These are phyloP conservation scores for Drosophila ambigua DNA, from an alignment of 1,140 invertebrate species.

Conservation along the genomic window DNA sequence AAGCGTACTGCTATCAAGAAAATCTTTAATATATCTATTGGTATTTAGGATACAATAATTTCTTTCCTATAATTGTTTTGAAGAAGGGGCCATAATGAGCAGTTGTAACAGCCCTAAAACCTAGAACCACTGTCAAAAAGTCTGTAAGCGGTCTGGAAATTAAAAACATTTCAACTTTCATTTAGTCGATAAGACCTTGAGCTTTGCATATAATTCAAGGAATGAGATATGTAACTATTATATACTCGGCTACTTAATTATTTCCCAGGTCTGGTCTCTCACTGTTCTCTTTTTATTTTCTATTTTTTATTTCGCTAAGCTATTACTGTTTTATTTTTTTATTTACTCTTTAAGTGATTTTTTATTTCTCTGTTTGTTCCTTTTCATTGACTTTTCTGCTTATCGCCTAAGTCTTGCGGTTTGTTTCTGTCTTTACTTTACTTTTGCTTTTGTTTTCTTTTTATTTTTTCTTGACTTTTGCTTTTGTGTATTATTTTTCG, in stretches of 20 bases:
- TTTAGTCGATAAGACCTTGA: too few species aligned
- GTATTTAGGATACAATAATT: too few species aligned
- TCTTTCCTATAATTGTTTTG: too few species aligned
- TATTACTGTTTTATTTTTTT: background rate
- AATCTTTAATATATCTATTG: too few species aligned
- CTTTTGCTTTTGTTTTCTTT: background rate
- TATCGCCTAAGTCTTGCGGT: conserved; percentile 11
- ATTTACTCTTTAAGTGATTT: background rate
- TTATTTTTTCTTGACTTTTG: background rate
- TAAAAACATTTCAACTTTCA: too few species aligned
- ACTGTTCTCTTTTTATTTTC: conserved; percentile 8
- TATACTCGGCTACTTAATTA: conserved; percentile 16
- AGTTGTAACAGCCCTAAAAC: too few species aligned
- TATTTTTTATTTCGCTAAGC: conserved; percentile 18
- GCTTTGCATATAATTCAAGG: too few species aligned
- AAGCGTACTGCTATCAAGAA: too few species aligned
- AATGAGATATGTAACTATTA: too few species aligned
- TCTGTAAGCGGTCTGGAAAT: too few species aligned
- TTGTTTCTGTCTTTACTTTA: background rate
- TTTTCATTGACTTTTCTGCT: conserved; percentile 12
- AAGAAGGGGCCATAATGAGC: too few species aligned
- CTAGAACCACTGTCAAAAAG: too few species aligned
- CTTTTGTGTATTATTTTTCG: conserved; percentile 4
- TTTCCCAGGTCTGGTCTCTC: conserved; percentile 40
- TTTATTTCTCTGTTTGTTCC: conserved; percentile 4